Evolutionary conservation across 2,797 vertebrate species (phyloP).

Genomic region (Meriones psammophilus): DNA sequence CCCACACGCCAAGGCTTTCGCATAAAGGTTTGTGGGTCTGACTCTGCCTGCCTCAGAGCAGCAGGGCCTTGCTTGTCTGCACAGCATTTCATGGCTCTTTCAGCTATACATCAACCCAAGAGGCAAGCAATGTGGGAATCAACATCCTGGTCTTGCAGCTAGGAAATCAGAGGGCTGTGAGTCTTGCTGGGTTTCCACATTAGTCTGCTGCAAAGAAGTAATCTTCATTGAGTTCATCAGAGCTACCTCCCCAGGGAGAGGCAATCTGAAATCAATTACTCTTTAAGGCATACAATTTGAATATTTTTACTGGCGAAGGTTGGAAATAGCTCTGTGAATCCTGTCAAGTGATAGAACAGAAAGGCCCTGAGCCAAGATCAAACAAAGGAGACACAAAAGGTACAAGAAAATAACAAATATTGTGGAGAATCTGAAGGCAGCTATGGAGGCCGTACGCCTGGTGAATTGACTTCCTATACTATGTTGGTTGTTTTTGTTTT

Average conservation of each 20-base stretch:
- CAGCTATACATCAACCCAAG: neutral
- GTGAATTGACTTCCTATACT: conserved; percentile 25
- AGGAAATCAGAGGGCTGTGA: neutral
- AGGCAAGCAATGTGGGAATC: neutral
- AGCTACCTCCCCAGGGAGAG: conserved; percentile 55
- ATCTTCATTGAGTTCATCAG: conserved; percentile 52
- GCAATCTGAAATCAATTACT: conserved; percentile 58
- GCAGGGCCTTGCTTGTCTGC: neutral
- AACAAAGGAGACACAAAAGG: conserved; percentile 56
- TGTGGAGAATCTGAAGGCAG: neutral
- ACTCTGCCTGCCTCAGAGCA: neutral
- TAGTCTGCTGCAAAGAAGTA: conserved; percentile 47
- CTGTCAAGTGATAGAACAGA: conserved; percentile 66
- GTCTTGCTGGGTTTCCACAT: neutral
- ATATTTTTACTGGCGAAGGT: conserved; percentile 70
- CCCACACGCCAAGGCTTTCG: neutral
- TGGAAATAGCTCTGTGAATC: conserved; percentile 75
- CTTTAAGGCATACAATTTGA: conserved; percentile 67
- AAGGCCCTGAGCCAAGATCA: conserved; percentile 68
- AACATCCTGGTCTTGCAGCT: neutral
- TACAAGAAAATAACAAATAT: conserved; percentile 59
- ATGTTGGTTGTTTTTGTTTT: neutral
- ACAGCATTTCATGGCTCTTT: neutral
- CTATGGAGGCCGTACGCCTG: neutral
- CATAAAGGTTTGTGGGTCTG: neutral